phyloP scores from a whole-genome alignment of 1,140 invertebrate species.

The Cyclina sinensis region DNA sequence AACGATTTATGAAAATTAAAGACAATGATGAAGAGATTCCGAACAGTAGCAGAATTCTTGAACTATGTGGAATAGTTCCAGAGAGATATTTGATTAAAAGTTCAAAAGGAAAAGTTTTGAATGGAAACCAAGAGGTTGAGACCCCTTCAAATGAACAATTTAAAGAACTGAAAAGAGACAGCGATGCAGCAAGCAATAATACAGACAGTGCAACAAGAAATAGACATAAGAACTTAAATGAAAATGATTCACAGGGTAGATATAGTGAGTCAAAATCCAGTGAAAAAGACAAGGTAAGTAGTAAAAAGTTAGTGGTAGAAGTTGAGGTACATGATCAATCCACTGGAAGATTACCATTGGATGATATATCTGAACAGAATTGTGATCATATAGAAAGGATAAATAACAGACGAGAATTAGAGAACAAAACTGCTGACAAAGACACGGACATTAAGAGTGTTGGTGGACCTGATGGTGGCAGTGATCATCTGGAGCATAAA shows the following conservation, averaged over 20 bases:
- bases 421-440: background rate
- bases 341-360: background rate
- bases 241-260: background rate
- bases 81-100: conserved; percentile 49
- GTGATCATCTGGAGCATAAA: too few species aligned
- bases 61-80: conserved; percentile 54
- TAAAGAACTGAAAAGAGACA: background rate
- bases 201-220: background rate
- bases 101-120: conserved; percentile 10
- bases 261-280: background rate
- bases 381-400: conserved; percentile 16
- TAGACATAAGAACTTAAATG: background rate
- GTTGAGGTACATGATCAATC: conserved; percentile 14
- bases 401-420: background rate
- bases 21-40: conserved; percentile 22
- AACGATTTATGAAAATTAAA: background rate
- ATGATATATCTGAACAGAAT: background rate
- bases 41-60: conserved; percentile 33
- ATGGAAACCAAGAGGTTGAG: background rate
- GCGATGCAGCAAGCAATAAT: background rate
- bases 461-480: background rate
- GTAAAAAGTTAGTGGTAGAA: conserved; percentile 1
- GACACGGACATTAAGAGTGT: background rate
- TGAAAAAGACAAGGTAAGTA: background rate
- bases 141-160: background rate